phyloP scores from a whole-genome alignment of 2,113 vertebrate species.

The Pollachius pollachius region DNA sequence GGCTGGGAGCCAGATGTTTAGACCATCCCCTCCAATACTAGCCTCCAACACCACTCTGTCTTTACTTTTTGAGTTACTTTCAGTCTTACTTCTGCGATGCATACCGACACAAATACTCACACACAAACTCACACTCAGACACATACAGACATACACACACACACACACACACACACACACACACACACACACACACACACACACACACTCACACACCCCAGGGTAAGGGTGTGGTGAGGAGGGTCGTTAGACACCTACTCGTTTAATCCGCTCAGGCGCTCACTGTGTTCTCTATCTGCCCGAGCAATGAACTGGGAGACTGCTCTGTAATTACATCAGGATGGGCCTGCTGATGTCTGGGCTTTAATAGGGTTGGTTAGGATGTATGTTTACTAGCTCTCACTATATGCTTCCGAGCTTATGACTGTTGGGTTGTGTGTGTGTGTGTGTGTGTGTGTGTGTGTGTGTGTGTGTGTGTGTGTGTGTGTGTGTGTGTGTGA shows the following conservation, averaged over 20 bases:
- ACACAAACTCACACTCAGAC: not conserved
- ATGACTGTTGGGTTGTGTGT: not conserved
- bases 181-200: slow-evolving; percentile 3
- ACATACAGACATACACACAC: slow-evolving; percentile 5
- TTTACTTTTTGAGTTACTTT: no score
- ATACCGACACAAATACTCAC: no score
- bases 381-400: slow-evolving; percentile 1
- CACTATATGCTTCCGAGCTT: not conserved
- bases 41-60: no score
- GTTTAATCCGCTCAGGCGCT: slow-evolving; percentile 23
- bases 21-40: no score
- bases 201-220: no score
- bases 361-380: not conserved
- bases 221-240: not conserved
- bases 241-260: slow-evolving; percentile 5
- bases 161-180: slow-evolving; percentile 1
- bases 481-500: not conserved
- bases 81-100: no score
- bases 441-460: not conserved
- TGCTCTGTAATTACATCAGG: slow-evolving; percentile 37
- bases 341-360: slow-evolving; percentile 32
- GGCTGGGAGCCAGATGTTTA: no score
- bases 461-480: not conserved
- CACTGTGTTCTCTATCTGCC: slow-evolving; percentile 33
- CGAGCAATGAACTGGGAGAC: slow-evolving; percentile 35